phyloP scores from a whole-genome alignment of 2,113 vertebrate species.

The Cricetomys ansorgei region DNA sequence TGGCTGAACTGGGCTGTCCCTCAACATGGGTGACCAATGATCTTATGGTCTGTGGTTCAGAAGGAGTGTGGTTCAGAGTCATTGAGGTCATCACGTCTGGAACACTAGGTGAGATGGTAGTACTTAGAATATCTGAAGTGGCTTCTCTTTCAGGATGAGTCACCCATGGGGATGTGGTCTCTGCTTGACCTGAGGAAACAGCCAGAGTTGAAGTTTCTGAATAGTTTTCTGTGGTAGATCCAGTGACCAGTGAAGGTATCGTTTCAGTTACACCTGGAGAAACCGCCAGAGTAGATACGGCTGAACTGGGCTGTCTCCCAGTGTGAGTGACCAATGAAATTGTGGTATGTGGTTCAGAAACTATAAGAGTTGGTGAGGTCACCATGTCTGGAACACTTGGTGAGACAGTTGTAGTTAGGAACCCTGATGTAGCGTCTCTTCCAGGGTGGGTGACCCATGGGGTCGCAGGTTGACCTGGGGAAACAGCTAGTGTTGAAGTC shows the following conservation, averaged over 20 bases:
- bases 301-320: neutral
- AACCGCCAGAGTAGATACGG: accelerated
- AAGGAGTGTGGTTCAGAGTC: neutral
- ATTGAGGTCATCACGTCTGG: neutral
- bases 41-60: neutral
- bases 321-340: neutral
- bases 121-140: neutral
- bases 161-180: accelerated
- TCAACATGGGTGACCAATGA: neutral
- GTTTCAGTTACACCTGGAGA: accelerated
- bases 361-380: neutral
- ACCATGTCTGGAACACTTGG: neutral
- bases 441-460: neutral
- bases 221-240: neutral
- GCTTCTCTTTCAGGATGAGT: neutral
- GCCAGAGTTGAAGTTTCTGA: neutral
- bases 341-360: neutral
- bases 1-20: accelerated
- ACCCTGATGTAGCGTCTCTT: neutral
- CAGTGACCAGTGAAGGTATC: too few species aligned
- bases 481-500: accelerated
- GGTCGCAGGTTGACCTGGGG: neutral
- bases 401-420: neutral
- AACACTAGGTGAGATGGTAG: neutral
- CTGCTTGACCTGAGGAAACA: neutral